Percentiles rank a stretch among this genome's conserved stretches.
Evolutionary conservation across 2,888 invertebrate genomes (phyloP).

Genomic region (Aleiodes leptofemur): DNA sequence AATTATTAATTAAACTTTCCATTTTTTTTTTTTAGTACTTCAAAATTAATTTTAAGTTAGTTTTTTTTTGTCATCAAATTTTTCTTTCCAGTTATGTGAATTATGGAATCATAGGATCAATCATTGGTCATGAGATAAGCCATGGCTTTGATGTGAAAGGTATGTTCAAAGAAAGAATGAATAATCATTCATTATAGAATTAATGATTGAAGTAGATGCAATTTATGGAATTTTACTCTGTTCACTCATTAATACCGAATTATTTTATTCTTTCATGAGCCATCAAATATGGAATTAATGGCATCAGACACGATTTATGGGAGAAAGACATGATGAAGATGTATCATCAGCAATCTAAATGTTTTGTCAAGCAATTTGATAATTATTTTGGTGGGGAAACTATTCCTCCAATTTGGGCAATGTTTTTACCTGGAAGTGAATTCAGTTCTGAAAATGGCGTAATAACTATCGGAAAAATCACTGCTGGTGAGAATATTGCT

Average conservation of each 20-base stretch:
- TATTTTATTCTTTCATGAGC: background rate
- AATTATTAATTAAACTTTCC: too few relatives aligned
- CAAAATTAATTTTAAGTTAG: too few relatives aligned
- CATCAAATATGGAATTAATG: slow-evolving; percentile 34
- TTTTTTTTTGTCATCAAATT: background rate
- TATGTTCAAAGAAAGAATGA: too few relatives aligned
- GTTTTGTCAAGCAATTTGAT: slow-evolving; percentile 52
- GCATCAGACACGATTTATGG: slow-evolving; percentile 8
- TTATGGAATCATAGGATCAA: slow-evolving; percentile 51
- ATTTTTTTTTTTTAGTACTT: too few relatives aligned
- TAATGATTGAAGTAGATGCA: too few relatives aligned
- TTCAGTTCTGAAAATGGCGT: too few relatives aligned
- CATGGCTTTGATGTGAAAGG: slow-evolving; percentile 52
- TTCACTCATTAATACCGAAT: too few relatives aligned
- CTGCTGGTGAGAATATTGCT: slow-evolving; percentile 88
- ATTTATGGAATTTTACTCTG: background rate
- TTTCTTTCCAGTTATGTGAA: slow-evolving; percentile 46
- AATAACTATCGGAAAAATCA: too few relatives aligned
- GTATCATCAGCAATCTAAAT: slow-evolving; percentile 51
- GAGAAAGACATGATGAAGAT: slow-evolving; percentile 46
- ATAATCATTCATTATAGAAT: too few relatives aligned
- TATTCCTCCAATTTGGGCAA: background rate
- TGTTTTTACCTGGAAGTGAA: too few relatives aligned
- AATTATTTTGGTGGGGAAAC: slow-evolving; percentile 42
- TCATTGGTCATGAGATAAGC: slow-evolving; percentile 54